phyloP scores from a whole-genome alignment of 1,140 invertebrate genomes.

The Lepidostoma basale region DNA sequence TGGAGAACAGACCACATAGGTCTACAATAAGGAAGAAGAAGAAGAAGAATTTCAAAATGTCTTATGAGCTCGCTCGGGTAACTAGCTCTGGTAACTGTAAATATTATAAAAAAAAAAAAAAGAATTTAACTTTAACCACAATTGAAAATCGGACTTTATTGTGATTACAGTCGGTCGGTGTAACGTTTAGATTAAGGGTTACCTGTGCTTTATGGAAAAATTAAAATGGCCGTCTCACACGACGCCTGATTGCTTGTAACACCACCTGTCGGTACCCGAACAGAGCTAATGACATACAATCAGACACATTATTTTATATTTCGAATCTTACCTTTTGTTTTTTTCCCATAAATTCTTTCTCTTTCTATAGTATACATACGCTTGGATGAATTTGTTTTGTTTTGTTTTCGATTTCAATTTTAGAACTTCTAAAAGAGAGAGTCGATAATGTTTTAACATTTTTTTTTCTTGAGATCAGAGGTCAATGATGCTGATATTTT shows the following conservation, averaged over 20 bases:
- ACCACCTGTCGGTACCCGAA: conserved; percentile 37
- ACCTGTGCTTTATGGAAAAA: conserved; percentile 43
- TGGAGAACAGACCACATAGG: too few relatives aligned
- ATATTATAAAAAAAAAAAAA: neutral
- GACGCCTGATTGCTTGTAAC: conserved; percentile 20
- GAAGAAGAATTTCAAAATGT: too few relatives aligned
- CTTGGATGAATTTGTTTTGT: neutral
- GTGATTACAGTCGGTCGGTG: conserved; percentile 16
- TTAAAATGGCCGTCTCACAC: conserved; percentile 40
- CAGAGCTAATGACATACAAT: conserved; percentile 44
- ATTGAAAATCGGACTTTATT: neutral
- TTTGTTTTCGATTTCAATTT: conserved; percentile 17
- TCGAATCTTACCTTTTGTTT: conserved; percentile 25
- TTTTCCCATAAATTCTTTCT: conserved; percentile 10
- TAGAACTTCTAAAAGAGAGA: conserved; percentile 2
- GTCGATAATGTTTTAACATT: too few relatives aligned
- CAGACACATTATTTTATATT: conserved; percentile 44
- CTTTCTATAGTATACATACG: neutral
- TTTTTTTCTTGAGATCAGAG: too few relatives aligned
- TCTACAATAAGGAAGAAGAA: too few relatives aligned
- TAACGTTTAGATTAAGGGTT: conserved; percentile 21
- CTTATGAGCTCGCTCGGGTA: too few relatives aligned
- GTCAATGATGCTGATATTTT: too few relatives aligned
- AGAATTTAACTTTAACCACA: neutral
- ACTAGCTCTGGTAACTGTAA: too few relatives aligned